Evolutionary conservation across 2,888 invertebrate genomes (phyloP), one percentile per base, ranked within the genome.

Genomic region (Sphinx pinastri): DNA sequence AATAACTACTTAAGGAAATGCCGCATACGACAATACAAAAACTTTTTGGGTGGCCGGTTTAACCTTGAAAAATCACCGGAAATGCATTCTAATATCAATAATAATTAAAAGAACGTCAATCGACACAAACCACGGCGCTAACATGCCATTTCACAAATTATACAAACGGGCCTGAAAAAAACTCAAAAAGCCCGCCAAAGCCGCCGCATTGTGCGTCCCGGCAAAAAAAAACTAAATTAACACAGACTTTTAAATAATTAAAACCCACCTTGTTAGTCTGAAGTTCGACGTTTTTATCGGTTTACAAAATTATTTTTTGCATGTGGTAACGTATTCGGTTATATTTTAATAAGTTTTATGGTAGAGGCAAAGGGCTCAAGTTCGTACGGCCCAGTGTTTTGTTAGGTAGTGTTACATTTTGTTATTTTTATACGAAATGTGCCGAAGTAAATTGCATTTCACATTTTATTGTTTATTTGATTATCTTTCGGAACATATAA

Each of bases 131-230:
- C 82, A 81, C 84, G 91, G 92, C 91, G 92, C 89, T 92, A 92
- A 92, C 90, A 91, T 88, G 85, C 88, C 91, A 91, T 92, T 92
- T 92, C 88, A 92, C 92, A 92, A 91, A 92, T 92, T 90, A 91
- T 78, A 91, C 91, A 88, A 89, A 86, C 76, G 78, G 82, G 60
- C 49, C 13, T 63, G 63, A 86, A 88, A 87, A 90, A 87, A 85
- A 81, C 38, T 77, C 78, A 87, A 86, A 88, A 84, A 78, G 74
- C 75, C 85, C 88, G 88, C 85, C 77, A 91, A 91, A 90, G 91
- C 86, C 70, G 81, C 89, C 91, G 88, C 82, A 73, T 76, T 77
- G 75, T 79, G 79, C 82, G 70, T 75, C 76, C 75, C 72, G 63
- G 57, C 60, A 80, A 85, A 88, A 90, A 85, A 91, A 90, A 90